Percentiles rank a stretch among this genome's conserved stretches.
These are phyloP conservation scores for Thunnus thynnus DNA, from an alignment of 2,113 vertebrate genomes.

Conservation along the genomic window DNA sequence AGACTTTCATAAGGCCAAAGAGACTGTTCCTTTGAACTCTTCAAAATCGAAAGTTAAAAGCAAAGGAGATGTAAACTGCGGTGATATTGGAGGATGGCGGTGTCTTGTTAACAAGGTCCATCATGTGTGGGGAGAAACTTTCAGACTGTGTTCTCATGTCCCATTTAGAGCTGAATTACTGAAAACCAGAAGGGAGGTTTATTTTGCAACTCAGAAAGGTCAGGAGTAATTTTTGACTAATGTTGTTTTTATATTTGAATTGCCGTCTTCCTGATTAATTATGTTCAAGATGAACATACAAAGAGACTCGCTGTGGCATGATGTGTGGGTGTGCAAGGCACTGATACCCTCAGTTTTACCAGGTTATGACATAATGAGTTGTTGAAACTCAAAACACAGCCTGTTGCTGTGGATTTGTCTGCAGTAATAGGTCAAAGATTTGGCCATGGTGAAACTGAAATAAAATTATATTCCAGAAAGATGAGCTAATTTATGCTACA, in stretches of 20 bases:
- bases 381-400: slow-evolving; percentile 10
- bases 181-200: slow-evolving; percentile 61
- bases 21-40: slow-evolving; percentile 49
- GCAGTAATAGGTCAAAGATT: slow-evolving; percentile 14
- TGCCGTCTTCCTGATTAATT: slow-evolving; percentile 65
- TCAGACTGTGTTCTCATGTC: slow-evolving; percentile 34
- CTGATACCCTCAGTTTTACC: background rate
- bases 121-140: slow-evolving; percentile 45
- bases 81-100: slow-evolving; percentile 2
- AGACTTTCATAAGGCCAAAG: slow-evolving; percentile 18
- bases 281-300: slow-evolving; percentile 46
- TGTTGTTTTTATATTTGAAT: slow-evolving; percentile 58
- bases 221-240: slow-evolving; percentile 69
- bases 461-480: background rate
- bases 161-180: slow-evolving; percentile 49
- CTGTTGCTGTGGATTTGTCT: slow-evolving; percentile 8
- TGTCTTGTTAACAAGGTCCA: slow-evolving; percentile 60
- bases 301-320: slow-evolving; percentile 22
- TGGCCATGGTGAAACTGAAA: background rate
- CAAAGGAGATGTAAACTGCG: slow-evolving; percentile 38
- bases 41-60: slow-evolving; percentile 57
- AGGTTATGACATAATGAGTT: slow-evolving; percentile 17
- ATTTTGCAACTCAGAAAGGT: slow-evolving; percentile 64
- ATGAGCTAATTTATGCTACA: background rate
- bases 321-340: slow-evolving; percentile 36